Base-by-base conservation (phyloP, 23 tunicate species). In the Halocynthia aurantium region DNA sequence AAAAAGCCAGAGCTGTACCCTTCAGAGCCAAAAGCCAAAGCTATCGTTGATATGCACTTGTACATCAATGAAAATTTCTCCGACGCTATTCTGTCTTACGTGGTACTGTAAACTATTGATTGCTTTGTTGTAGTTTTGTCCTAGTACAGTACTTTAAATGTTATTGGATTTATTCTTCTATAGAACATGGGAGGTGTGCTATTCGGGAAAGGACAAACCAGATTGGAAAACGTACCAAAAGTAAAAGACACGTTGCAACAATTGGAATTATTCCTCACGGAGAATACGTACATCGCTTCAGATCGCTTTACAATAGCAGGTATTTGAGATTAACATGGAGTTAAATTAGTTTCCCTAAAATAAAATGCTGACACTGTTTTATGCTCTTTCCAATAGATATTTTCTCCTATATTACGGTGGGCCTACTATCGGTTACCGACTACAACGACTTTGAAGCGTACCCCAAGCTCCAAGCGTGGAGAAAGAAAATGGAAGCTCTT, bases 151-250 rank as follows among this genome's bases (percentile, higher is more conserved):
- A 2, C 17, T 58, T 0, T 1, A 58, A 58, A 58, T n/a, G 17
- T 13, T 15, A 58, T 58, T 13, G 17, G 17, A 2, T 58, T 15
- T 65, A 65, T 10, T 65, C 0, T 5, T 74, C 18, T 8, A 15
- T 64, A 74, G 78, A 74, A 74, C 21, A 53, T 74, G 5, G 58
- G 58, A 22, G 78, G 78, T 7, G 78, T 74, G 20, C 57, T 74
- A 49, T 74, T 74, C 21, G 20, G 78, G 44, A 31, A 31, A 54
- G 78, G 56, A 53, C 31, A 74, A 20, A 54, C 64, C 5, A 74
- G 56, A 52, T 20, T 51, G 0, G 78, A 74, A 44, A 74, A 74
- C 19, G 13, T 74, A 11, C 44, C 6, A 5, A 53, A 74, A 54
- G 78, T 64, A 20, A 74, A 54, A 56, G 71, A 8, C 50, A 64